Percentiles rank a stretch among this genome's conserved stretches.
Conservation (phyloP, 2,888 invertebrate genomes). For the Leptopilina drosophilae region DNA sequence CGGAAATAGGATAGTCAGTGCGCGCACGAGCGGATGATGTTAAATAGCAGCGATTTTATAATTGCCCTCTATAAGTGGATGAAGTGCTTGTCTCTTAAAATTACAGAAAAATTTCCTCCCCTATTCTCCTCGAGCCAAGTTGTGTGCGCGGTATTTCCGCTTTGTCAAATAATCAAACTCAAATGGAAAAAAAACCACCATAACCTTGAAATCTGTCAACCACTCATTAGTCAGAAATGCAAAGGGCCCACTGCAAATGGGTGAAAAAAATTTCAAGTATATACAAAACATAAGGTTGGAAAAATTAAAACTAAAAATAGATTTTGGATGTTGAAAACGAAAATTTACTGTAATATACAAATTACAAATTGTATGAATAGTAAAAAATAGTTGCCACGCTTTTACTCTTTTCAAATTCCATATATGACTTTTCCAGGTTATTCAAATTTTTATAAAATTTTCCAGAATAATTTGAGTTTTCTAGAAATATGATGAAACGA, state of each 20-base stretch:
- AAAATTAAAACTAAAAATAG: too few species aligned
- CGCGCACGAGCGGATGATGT: slow-evolving; percentile 32
- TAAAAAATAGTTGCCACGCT: too few species aligned
- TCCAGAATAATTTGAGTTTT: too few species aligned
- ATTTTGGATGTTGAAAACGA: too few species aligned
- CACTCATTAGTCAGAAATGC: background rate
- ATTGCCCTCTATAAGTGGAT: slow-evolving; percentile 42
- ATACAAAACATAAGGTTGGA: too few species aligned
- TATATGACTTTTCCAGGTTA: too few species aligned
- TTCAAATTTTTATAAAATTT: too few species aligned
- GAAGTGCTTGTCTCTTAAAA: slow-evolving; percentile 63
- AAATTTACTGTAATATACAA: too few species aligned
- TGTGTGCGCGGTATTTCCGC: background rate
- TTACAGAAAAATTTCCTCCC: slow-evolving; percentile 61
- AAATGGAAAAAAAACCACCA: background rate
- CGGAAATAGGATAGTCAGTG: slow-evolving; percentile 55
- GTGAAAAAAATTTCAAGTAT: background rate
- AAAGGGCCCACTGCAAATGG: background rate
- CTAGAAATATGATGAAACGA: too few species aligned
- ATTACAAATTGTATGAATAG: background rate
- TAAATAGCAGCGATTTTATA: slow-evolving; percentile 40
- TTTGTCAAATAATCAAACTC: slow-evolving; percentile 12
- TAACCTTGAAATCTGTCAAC: background rate
- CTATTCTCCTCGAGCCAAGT: too few species aligned
- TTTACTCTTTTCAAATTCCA: too few species aligned